Conservation (phyloP, 2,113 vertebrate species). For the Tupaia tana region DNA sequence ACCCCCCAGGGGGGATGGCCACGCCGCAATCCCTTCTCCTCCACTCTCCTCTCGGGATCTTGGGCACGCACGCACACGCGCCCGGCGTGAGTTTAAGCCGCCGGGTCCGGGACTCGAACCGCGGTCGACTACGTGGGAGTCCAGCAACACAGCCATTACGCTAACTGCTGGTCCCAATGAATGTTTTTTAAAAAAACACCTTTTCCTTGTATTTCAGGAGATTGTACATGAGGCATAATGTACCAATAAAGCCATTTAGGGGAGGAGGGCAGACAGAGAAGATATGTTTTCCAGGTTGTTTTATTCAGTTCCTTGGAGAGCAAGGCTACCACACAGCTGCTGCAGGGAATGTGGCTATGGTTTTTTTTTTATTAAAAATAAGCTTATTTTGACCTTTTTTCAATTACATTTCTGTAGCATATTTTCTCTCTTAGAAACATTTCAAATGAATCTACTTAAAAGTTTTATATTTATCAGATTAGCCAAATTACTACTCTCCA, state of each 20-base stretch:
- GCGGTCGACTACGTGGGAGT: too few relatives aligned
- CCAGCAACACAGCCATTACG: too few relatives aligned
- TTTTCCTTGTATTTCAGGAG: constrained; percentile 4
- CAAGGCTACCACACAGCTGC: background rate
- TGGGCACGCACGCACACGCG: too few relatives aligned
- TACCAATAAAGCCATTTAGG: background rate
- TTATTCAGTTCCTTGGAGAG: background rate
- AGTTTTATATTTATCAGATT: background rate
- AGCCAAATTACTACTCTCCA: background rate
- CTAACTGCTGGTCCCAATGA: too few relatives aligned
- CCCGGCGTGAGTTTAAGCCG: too few relatives aligned
- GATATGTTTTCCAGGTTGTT: background rate
- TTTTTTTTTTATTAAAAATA: constrained; percentile 40
- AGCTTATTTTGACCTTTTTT: background rate
- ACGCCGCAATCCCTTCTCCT: too few relatives aligned
- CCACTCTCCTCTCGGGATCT: too few relatives aligned
- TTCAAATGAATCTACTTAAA: background rate
- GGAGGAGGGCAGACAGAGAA: background rate
- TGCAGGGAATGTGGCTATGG: background rate
- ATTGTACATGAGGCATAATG: background rate
- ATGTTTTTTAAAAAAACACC: background rate
- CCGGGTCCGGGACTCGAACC: too few relatives aligned
- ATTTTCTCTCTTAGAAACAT: constrained; percentile 21
- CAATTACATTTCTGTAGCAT: background rate
- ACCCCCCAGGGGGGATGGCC: too few relatives aligned